These are phyloP conservation scores for Felis catus DNA, from an alignment of 2,113 vertebrate genomes.

Conservation along the genomic window DNA sequence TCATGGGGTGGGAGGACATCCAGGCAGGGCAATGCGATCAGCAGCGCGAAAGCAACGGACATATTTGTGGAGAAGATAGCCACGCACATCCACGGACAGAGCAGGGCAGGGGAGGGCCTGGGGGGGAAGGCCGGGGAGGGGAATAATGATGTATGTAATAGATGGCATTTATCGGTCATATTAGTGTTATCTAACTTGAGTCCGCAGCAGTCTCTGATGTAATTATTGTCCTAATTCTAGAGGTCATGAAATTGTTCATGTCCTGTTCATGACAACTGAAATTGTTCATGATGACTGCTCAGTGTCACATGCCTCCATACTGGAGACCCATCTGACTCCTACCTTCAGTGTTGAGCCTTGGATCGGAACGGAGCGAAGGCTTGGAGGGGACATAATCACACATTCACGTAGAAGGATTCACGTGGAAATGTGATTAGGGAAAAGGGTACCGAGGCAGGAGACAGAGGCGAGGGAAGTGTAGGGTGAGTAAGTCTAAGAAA, in stretches of 20 bases:
- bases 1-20: rapidly evolving
- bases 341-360: background rate
- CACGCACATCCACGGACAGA: rapidly evolving
- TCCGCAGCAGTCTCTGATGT: background rate
- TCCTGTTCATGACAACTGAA: too few relatives aligned
- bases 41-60: background rate
- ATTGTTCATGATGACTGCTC: background rate
- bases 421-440: too few relatives aligned
- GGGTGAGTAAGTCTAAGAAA: background rate
- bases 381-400: background rate
- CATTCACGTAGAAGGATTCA: background rate
- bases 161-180: background rate
- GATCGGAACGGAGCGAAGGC: background rate
- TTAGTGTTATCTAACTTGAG: background rate
- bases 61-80: rapidly evolving
- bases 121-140: too few relatives aligned
- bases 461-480: too few relatives aligned
- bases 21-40: background rate
- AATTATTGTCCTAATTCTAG: background rate
- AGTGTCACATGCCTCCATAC: background rate
- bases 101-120: rapidly evolving
- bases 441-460: background rate
- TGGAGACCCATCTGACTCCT: background rate
- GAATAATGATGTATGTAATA: background rate
- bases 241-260: background rate